Evolutionary conservation across 2,797 vertebrate genomes (phyloP), one percentile per base, ranked within the genome.

Genomic region (Pseudochaenichthys georgianus): DNA sequence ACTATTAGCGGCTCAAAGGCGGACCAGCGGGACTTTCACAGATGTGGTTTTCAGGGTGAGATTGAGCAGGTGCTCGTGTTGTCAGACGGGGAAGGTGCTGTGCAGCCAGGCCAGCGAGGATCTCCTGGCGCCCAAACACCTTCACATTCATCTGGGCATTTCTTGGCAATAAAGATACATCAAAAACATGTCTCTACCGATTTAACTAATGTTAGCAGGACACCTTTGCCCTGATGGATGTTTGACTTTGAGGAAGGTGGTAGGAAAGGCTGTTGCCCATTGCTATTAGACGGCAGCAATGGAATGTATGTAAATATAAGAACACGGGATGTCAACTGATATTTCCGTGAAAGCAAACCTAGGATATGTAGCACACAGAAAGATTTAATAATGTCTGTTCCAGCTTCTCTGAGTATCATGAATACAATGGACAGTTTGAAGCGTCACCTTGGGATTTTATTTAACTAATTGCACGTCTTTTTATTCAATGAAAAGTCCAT

Each of bases 21-120:
- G 64, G 78, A 71, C 38, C 64, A 61, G 43, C 28, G 43, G 52
- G 51, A 7, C 73, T 75, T 85, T 82, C 58, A 60, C 69, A 64
- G 75, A 82, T 60, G 15, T 66, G 55, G 38, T 57, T 87, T 85
- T 71, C 79, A 77, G 58, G 23, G 23, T 28, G 73, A 73, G 62
- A 54, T 38, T 12, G 47, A 89, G 75, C 85, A 85, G 80, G 70
- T 83, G 43, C 59, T 72, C 41, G 0, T 77, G 80, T 76, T 77
- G 75, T 80, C 70, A 75, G 50, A 76, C 12, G 46, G 75, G 81
- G 79, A 52, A 41, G 21, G 13, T 48, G 61, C 57, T 54, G 76
- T 70, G 77, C 50, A 85, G 59, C 66, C 75, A 79, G 62, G 68
- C 73, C 65, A 65, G 28, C 0, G 1, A 21, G 73, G 61, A 23